phyloP scores from a whole-genome alignment of 2,888 invertebrate species.

The Marasmarcha lunaedactyla region DNA sequence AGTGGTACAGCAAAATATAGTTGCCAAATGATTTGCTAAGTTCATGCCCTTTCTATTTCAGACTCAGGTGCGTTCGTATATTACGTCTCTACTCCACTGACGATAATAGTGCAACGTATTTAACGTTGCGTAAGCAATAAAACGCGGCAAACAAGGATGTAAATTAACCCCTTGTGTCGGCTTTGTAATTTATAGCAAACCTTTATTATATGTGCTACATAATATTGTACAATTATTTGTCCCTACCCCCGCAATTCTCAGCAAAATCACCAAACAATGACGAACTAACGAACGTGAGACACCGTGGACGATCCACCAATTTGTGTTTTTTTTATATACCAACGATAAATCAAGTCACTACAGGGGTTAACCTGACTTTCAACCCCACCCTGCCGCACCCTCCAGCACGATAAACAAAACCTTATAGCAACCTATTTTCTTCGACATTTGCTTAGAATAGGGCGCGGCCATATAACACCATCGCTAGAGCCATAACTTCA shows the following conservation, averaged over 20 bases:
- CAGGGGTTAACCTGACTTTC: slow-evolving; percentile 12
- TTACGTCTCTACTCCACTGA: no score
- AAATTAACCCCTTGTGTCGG: no score
- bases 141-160: no score
- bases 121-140: no score
- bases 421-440: slow-evolving; percentile 37
- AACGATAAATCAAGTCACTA: slow-evolving; percentile 49
- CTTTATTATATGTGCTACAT: no score
- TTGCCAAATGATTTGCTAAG: neutral
- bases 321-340: slow-evolving; percentile 35
- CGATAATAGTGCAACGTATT: no score
- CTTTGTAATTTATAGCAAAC: no score
- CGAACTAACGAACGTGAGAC: neutral
- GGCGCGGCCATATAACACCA: slow-evolving; percentile 50
- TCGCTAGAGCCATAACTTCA: slow-evolving; percentile 31
- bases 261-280: neutral
- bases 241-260: no score
- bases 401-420: slow-evolving; percentile 33
- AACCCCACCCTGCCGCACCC: slow-evolving; percentile 45
- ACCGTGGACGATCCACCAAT: slow-evolving; percentile 22
- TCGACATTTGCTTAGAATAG: slow-evolving; percentile 44
- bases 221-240: no score
- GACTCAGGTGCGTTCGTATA: no score
- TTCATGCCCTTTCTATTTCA: no score
- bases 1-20: neutral